phyloP scores from a whole-genome alignment of 2,113 vertebrate genomes.

The Oceanodroma tethys region DNA sequence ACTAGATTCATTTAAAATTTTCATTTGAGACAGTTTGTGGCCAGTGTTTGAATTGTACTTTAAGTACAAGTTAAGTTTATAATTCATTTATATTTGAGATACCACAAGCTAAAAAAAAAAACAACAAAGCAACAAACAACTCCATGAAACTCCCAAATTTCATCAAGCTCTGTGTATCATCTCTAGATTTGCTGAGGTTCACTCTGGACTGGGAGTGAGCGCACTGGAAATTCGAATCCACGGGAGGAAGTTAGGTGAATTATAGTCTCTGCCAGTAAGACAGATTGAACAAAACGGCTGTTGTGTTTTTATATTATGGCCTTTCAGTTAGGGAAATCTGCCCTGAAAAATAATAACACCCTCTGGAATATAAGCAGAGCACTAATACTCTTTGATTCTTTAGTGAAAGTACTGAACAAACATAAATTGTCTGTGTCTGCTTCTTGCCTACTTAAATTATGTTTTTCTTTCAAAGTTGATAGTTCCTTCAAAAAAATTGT shows the following conservation, averaged over 20 bases:
- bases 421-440: neutral
- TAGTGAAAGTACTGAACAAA: neutral
- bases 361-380: neutral
- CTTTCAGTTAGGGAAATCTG: neutral
- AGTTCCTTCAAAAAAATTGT: neutral
- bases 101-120: neutral
- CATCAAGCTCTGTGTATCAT: neutral
- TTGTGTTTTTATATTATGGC: neutral
- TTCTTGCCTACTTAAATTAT: neutral
- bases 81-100: neutral
- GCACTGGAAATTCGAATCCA: neutral
- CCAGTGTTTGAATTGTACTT: neutral
- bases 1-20: neutral
- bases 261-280: neutral
- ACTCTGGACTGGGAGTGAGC: neutral
- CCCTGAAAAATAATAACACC: neutral
- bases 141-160: neutral
- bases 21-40: neutral
- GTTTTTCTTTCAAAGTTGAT: neutral
- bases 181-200: neutral
- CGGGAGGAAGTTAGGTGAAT: neutral
- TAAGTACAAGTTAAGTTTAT: neutral
- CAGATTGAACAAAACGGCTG: neutral
- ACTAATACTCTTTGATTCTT: neutral
- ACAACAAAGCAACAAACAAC: neutral